phyloP scores from a whole-genome alignment of 2,888 invertebrate species.

The Bugulina stolonifera region DNA sequence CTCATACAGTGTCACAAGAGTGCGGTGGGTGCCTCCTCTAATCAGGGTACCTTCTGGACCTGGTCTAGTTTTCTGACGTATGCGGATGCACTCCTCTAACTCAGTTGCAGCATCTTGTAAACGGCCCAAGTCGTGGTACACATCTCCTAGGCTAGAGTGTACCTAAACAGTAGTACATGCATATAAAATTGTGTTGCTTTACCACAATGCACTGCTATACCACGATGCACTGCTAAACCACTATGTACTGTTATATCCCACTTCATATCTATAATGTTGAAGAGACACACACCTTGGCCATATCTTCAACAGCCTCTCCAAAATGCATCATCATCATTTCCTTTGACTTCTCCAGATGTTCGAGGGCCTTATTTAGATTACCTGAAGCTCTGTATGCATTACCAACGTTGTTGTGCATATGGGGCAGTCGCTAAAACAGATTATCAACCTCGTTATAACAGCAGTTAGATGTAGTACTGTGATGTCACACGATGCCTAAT shows the following conservation, averaged over 20 bases:
- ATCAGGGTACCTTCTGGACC: neutral
- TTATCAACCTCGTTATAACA: too few species aligned
- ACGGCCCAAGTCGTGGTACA: neutral
- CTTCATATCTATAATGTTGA: too few species aligned
- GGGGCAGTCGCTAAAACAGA: constrained; percentile 16
- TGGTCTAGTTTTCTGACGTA: neutral
- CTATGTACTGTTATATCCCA: too few species aligned
- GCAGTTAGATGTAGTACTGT: too few species aligned
- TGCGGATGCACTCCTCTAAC: neutral
- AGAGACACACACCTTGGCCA: constrained; percentile 21
- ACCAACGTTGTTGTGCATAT: constrained; percentile 25
- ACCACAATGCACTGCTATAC: too few species aligned
- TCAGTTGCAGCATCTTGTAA: neutral
- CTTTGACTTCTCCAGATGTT: constrained; percentile 5
- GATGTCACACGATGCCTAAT: too few species aligned
- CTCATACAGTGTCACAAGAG: neutral
- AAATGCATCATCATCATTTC: constrained; percentile 24
- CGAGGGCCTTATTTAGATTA: neutral
- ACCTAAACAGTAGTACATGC: too few species aligned
- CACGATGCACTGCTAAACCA: too few species aligned
- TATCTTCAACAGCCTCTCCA: neutral
- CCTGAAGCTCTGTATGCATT: neutral
- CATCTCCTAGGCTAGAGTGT: constrained; percentile 14
- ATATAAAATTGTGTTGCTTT: too few species aligned
- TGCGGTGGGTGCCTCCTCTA: constrained; percentile 10